Percentiles rank a stretch among this genome's conserved stretches.
Conservation (phyloP, 1,140 invertebrate species). For the Drosophila sp. region DNA sequence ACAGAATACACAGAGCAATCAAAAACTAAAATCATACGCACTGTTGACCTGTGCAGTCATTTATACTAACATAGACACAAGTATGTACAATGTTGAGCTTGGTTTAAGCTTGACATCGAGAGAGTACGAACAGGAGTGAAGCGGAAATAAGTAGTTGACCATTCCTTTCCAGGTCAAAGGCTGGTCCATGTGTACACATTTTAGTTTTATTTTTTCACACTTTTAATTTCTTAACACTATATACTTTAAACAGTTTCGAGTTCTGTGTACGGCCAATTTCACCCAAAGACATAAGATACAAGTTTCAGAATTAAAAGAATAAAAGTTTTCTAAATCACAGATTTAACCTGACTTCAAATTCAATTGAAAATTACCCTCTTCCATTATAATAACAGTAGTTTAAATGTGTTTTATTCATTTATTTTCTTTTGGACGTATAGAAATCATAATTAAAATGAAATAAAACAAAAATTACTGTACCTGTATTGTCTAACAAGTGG, state of each 20-base stretch:
- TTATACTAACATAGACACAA: slow-evolving; percentile 28
- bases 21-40: slow-evolving; percentile 61
- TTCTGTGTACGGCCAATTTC: slow-evolving; percentile 18
- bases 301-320: not conserved
- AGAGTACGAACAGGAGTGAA: slow-evolving; percentile 15
- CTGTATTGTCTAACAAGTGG: no score
- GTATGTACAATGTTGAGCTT: slow-evolving; percentile 32
- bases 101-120: slow-evolving; percentile 28
- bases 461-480: no score
- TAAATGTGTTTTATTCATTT: no score
- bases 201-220: slow-evolving; percentile 25
- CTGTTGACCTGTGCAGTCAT: slow-evolving; percentile 42
- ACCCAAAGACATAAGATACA: not conserved
- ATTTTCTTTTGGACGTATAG: no score
- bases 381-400: no score
- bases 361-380: no score
- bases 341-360: no score
- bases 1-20: slow-evolving; percentile 19
- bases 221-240: slow-evolving; percentile 7
- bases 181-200: not conserved
- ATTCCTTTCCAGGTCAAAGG: slow-evolving; percentile 14
- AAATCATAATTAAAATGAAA: no score
- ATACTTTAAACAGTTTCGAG: not conserved
- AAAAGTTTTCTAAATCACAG: no score
- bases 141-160: slow-evolving; percentile 44